These are phyloP conservation scores for Hypotaenidia okinawae DNA, from an alignment of 2,797 vertebrate genomes.

Conservation along the genomic window DNA sequence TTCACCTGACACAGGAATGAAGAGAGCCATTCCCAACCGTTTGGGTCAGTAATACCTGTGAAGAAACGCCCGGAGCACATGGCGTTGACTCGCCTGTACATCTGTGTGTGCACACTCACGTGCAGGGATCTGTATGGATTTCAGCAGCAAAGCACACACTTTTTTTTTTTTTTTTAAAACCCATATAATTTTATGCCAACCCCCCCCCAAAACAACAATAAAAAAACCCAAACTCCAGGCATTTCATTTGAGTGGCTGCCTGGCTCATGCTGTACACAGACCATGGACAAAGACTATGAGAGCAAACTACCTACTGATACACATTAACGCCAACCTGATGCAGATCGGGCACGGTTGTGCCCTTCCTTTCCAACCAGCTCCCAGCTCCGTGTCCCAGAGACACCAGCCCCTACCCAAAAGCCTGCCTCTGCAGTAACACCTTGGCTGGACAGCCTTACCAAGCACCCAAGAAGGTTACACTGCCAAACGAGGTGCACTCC, in stretches of 20 bases:
- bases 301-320: not conserved
- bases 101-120: not conserved
- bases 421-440: not conserved
- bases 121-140: fast-evolving
- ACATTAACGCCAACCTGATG: not conserved
- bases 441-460: not conserved
- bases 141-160: not conserved
- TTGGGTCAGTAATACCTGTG: not conserved
- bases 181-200: too few relatives aligned
- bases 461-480: fast-evolving
- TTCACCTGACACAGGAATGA: not conserved
- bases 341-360: not conserved
- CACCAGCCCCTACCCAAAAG: not conserved
- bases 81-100: too few relatives aligned
- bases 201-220: too few relatives aligned
- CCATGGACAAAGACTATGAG: not conserved
- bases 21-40: not conserved
- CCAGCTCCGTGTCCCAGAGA: not conserved
- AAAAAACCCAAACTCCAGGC: not conserved
- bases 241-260: not conserved
- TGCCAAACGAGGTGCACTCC: not conserved
- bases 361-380: not conserved
- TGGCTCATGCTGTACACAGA: not conserved
- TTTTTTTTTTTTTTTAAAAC: too few relatives aligned
- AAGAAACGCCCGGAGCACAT: not conserved